Percentiles rank a stretch among this genome's conserved stretches.
Evolutionary conservation across 1,140 invertebrate species (phyloP).

Genomic region (Hylyphantes graminicola): DNA sequence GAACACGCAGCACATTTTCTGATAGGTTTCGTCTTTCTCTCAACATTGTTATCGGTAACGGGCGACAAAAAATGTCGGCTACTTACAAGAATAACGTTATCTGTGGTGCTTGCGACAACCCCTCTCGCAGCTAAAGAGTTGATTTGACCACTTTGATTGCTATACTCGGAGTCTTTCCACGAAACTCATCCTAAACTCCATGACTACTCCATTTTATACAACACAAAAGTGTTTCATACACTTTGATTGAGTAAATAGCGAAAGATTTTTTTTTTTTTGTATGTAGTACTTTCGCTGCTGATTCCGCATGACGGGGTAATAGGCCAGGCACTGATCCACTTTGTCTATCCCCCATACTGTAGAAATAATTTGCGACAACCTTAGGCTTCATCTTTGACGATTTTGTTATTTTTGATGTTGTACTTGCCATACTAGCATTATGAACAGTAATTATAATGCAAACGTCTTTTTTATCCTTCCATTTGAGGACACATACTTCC

Average conservation of each 20-base stretch:
- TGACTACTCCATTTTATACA: slow-evolving; percentile 3
- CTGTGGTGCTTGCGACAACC: not conserved
- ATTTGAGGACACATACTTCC: slow-evolving; percentile 11
- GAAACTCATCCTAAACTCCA: slow-evolving; percentile 1
- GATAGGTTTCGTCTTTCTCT: too few species aligned
- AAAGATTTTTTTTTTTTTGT: slow-evolving; percentile 15
- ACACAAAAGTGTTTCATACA: slow-evolving; percentile 12
- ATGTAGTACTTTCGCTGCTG: slow-evolving; percentile 22
- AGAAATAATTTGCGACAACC: not conserved
- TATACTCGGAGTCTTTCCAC: not conserved
- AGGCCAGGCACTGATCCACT: slow-evolving; percentile 4
- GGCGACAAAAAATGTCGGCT: too few species aligned
- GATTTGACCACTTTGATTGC: too few species aligned
- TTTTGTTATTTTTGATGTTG: slow-evolving; percentile 2
- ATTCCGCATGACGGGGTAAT: slow-evolving; percentile 1
- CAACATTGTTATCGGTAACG: too few species aligned
- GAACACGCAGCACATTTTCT: too few species aligned
- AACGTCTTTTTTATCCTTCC: not conserved
- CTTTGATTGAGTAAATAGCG: slow-evolving; percentile 9
- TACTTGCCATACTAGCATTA: not conserved
- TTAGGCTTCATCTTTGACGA: not conserved
- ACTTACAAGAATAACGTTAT: not conserved
- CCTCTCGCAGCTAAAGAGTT: too few species aligned
- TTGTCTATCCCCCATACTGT: not conserved
- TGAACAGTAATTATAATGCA: not conserved